These are phyloP conservation scores for Myrmophylax atrothorax DNA, from an alignment of 2,113 vertebrate species.

Conservation along the genomic window DNA sequence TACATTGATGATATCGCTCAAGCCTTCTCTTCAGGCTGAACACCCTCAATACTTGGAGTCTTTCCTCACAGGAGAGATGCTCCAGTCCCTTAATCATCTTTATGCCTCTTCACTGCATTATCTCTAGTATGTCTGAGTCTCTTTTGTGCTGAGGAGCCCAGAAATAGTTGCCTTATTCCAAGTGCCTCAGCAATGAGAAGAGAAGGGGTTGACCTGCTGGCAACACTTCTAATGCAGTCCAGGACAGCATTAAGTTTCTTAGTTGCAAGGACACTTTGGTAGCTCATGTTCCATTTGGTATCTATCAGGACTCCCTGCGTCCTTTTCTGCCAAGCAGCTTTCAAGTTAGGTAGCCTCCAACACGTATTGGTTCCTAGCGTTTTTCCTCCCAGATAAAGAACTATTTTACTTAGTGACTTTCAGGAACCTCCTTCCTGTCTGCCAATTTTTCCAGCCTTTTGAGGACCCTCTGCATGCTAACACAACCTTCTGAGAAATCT, in stretches of 20 bases:
- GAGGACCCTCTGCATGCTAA: neutral
- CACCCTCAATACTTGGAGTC: fast-evolving
- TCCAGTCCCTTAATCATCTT: neutral
- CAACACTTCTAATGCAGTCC: neutral
- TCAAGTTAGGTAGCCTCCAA: neutral
- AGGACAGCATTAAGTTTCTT: neutral
- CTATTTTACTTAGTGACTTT: neutral
- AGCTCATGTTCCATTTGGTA: neutral
- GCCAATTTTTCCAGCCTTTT: neutral
- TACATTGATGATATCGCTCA: neutral
- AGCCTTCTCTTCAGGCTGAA: neutral
- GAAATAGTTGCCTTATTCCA: neutral
- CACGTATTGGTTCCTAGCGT: neutral
- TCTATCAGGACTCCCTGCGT: neutral
- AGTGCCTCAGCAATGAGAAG: neutral
- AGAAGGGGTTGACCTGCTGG: neutral
- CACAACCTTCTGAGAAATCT: neutral
- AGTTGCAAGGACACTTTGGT: neutral
- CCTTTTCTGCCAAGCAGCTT: neutral
- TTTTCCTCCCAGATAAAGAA: neutral
- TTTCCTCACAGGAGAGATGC: neutral
- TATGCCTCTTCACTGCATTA: neutral
- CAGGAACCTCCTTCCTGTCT: neutral
- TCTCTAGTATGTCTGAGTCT: neutral
- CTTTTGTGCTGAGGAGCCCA: neutral